A percentile compares a stretch with the other conserved stretches of the same genome.
Conservation (phyloP, 2,888 invertebrate genomes). For the Acronicta leporina region DNA sequence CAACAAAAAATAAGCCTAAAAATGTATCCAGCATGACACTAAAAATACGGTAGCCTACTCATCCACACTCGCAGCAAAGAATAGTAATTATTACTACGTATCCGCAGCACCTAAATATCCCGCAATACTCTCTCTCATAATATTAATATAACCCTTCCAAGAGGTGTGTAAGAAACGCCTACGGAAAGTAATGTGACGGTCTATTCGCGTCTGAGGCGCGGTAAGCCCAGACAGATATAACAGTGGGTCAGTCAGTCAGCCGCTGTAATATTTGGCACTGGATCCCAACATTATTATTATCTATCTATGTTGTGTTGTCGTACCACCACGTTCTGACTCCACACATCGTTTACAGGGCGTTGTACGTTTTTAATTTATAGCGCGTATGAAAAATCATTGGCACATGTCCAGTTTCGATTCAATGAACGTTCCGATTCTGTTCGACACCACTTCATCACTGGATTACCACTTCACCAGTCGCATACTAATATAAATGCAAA, state of each 20-base stretch:
- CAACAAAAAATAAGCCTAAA: no score
- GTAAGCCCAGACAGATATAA: constrained; percentile 25
- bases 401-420: constrained; percentile 41
- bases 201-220: constrained; percentile 33
- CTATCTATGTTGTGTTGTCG: constrained; percentile 35
- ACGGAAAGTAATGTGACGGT: constrained; percentile 2
- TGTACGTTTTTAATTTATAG: constrained; percentile 35
- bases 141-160: background rate
- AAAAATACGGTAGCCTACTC: no score
- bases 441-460: constrained; percentile 16
- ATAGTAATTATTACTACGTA: no score
- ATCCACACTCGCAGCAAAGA: no score
- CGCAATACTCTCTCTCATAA: background rate
- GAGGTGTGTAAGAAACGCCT: background rate
- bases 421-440: constrained; percentile 24
- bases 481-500: constrained; percentile 20
- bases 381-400: constrained; percentile 47
- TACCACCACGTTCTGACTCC: constrained; percentile 22
- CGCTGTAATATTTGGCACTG: constrained; percentile 43
- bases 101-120: no score
- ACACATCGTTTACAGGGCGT: constrained; percentile 23
- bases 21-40: no score
- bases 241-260: constrained; percentile 50
- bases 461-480: constrained; percentile 15
- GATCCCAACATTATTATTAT: constrained; percentile 26